Conservation (phyloP, 2,888 invertebrate species). For the Melangyna quadrimaculata region DNA sequence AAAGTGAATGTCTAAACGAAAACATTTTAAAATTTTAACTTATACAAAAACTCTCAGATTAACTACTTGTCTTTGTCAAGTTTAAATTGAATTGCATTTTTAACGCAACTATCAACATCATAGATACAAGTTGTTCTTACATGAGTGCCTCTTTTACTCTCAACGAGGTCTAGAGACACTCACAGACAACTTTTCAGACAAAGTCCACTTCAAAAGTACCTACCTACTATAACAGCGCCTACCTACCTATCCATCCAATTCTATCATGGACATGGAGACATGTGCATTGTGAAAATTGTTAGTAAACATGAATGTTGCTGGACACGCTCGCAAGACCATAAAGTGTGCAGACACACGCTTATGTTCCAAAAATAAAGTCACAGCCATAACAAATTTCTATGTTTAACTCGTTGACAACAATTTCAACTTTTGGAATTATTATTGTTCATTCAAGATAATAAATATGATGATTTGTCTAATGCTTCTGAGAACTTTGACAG, state of each 20-base stretch:
- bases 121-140: background rate
- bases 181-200: slow-evolving; percentile 4
- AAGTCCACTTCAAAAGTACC: background rate
- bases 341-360: background rate
- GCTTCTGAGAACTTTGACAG: background rate
- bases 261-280: background rate
- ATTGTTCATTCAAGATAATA: background rate
- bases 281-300: background rate
- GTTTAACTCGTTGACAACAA: background rate
- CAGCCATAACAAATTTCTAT: background rate
- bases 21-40: background rate
- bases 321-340: background rate
- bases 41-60: slow-evolving; percentile 2
- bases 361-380: background rate
- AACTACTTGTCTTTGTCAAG: slow-evolving; percentile 8
- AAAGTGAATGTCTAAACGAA: slow-evolving; percentile 16
- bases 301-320: background rate
- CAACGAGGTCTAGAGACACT: background rate
- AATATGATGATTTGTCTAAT: background rate
- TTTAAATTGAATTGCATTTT: slow-evolving; percentile 11
- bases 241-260: background rate
- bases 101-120: background rate
- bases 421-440: background rate
- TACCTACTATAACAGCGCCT: background rate
- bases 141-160: background rate